These are phyloP conservation scores for Stichopus chloronotus DNA, from an alignment of 35 echinoderm and acorn worm species.

Conservation along the genomic window DNA sequence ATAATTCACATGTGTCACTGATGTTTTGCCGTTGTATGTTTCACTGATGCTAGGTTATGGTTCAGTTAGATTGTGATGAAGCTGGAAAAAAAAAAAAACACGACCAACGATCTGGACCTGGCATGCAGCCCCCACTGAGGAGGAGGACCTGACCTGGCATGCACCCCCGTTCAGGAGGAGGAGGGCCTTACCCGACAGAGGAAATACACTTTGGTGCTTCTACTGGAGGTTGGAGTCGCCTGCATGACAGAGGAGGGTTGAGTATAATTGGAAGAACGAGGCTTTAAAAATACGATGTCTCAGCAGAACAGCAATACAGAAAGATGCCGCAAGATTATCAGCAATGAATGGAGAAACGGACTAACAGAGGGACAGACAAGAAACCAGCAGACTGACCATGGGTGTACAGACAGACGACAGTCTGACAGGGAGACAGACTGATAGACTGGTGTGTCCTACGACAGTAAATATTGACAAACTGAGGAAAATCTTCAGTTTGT, in stretches of 20 bases:
- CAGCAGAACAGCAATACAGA: neutral
- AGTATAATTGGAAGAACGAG: conserved; percentile 22
- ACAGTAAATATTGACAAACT: neutral
- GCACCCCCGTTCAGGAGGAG: neutral
- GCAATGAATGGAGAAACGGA: neutral
- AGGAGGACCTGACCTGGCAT: neutral
- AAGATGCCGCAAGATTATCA: neutral
- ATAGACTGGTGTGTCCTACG: neutral
- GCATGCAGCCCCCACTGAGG: neutral
- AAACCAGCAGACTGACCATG: neutral
- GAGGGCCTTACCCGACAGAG: conserved; percentile 35
- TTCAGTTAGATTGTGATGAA: no score
- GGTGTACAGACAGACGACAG: neutral
- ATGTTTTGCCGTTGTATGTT: no score
- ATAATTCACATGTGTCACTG: no score
- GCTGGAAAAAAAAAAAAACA: neutral
- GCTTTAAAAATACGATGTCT: neutral
- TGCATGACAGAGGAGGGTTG: conserved; percentile 15
- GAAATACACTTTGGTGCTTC: conserved; percentile 36
- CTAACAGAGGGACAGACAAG: neutral
- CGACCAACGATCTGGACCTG: neutral
- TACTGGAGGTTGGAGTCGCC: neutral
- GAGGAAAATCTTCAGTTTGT: no score
- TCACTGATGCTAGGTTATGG: no score
- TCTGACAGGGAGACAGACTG: neutral